phyloP scores from a whole-genome alignment of 23 tunicate genomes.

The Trididemnum nubilum region DNA sequence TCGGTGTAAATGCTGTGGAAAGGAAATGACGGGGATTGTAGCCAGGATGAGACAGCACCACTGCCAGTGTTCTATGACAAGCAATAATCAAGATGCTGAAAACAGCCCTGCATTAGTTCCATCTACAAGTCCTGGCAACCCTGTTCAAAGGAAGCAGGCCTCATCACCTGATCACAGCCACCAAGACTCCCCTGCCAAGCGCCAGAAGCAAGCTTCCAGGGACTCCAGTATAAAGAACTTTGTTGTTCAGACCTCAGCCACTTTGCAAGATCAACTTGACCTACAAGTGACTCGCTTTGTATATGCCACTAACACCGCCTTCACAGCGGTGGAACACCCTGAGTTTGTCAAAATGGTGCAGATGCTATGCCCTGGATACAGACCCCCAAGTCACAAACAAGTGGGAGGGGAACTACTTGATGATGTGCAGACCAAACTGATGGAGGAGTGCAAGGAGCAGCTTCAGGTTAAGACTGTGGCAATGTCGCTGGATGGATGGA shows the following conservation, averaged over 20 bases:
- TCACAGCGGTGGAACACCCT: background rate
- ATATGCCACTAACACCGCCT: background rate
- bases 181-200: too few species aligned
- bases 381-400: background rate
- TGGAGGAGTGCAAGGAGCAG: background rate
- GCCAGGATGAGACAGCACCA: constrained; percentile 10
- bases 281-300: background rate
- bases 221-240: background rate
- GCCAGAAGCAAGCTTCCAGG: background rate
- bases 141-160: background rate
- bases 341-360: background rate
- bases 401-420: constrained; percentile 10
- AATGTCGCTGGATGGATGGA: constrained; percentile 15
- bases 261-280: background rate
- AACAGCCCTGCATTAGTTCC: too few species aligned
- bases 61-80: background rate
- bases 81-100: background rate
- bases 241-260: background rate
- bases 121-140: too few species aligned
- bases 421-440: background rate
- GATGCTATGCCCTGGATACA: constrained; percentile 17
- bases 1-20: background rate
- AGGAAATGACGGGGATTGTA: constrained; percentile 10
- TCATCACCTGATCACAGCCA: background rate
- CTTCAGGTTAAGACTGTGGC: background rate